Conservation (phyloP, 1,140 invertebrate genomes). For the Megalonaias nervosa region DNA sequence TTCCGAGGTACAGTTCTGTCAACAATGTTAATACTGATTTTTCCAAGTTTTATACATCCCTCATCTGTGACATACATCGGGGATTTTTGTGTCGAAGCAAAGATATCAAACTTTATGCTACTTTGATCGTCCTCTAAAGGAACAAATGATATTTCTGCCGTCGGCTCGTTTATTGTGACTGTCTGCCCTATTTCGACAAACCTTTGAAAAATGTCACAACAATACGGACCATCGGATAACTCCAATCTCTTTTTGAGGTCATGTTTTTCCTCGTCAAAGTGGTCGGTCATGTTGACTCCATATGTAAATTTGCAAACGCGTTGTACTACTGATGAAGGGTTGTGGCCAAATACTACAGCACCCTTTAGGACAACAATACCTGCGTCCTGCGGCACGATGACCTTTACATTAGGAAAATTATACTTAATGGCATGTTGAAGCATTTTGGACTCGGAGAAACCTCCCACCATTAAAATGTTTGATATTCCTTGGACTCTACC, state of each 20-base stretch:
- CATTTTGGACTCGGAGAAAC: constrained; percentile 44
- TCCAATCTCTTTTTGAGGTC: constrained; percentile 5
- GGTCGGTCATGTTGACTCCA: constrained; percentile 3
- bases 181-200: constrained; percentile 18
- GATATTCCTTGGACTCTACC: constrained; percentile 18
- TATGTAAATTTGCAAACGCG: constrained; percentile 26
- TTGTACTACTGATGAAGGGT: constrained; percentile 8
- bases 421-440: constrained; percentile 34
- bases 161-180: neutral
- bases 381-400: constrained; percentile 39
- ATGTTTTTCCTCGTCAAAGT: constrained; percentile 9
- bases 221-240: constrained; percentile 1
- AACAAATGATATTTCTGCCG: neutral
- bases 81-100: constrained; percentile 9
- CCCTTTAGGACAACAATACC: constrained; percentile 46
- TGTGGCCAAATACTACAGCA: constrained; percentile 41
- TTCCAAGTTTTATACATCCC: neutral
- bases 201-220: constrained; percentile 12
- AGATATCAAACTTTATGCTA: constrained; percentile 11
- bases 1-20: neutral
- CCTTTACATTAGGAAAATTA: constrained; percentile 28
- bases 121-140: constrained; percentile 12
- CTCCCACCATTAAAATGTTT: constrained; percentile 42
- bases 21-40: constrained; percentile 8
- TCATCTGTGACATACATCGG: constrained; percentile 12